Conservation (phyloP, 2,113 vertebrate species). For the Calyptomena viridis region DNA sequence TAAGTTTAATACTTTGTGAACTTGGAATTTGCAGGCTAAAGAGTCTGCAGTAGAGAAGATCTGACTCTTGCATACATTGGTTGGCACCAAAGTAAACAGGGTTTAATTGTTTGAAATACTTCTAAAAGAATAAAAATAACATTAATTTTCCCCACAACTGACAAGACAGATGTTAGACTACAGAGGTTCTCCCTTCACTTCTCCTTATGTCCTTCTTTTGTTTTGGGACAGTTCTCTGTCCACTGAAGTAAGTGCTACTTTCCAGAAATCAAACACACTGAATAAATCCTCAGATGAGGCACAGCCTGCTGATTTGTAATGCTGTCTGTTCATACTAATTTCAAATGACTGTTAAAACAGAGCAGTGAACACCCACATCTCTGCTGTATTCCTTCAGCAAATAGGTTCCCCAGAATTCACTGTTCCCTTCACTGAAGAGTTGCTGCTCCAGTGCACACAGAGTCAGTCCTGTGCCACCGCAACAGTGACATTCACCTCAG, state of each 20-base stretch:
- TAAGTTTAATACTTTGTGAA: not conserved
- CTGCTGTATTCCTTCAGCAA: constrained; percentile 34
- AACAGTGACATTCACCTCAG: not conserved
- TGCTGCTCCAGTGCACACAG: not conserved
- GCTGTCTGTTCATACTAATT: constrained; percentile 57
- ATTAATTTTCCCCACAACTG: rapidly evolving
- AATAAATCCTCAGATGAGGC: constrained; percentile 44
- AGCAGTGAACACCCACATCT: constrained; percentile 49
- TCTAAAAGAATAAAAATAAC: not conserved
- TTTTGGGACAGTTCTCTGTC: not conserved
- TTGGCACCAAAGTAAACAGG: not conserved
- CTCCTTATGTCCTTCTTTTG: not conserved
- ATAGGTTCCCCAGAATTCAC: constrained; percentile 25
- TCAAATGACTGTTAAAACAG: constrained; percentile 67
- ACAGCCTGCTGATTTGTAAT: constrained; percentile 41
- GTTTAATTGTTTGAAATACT: not conserved
- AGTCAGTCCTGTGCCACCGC: not conserved
- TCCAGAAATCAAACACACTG: constrained; percentile 32
- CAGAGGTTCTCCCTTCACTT: not conserved
- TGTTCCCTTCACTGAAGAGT: not conserved
- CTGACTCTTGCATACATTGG: not conserved
- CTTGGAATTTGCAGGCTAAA: constrained; percentile 10
- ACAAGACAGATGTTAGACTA: not conserved
- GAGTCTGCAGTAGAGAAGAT: not conserved
- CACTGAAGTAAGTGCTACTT: constrained; percentile 44